Conservation (phyloP, 2,888 invertebrate species). For the Hemicrepidius hirtus region DNA sequence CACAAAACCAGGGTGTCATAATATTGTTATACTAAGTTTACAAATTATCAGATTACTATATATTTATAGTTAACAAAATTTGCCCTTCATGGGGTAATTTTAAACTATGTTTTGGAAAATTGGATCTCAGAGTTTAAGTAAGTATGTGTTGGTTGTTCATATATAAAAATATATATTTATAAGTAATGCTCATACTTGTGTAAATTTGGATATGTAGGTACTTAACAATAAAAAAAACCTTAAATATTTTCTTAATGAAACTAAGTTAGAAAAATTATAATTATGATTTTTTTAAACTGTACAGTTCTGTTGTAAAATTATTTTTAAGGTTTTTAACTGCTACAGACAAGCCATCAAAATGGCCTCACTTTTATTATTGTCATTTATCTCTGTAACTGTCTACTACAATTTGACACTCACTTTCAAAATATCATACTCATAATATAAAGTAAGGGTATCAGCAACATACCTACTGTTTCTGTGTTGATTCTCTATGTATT, state of each 20-base stretch:
- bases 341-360: slow-evolving; percentile 13
- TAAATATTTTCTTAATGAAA: slow-evolving; percentile 46
- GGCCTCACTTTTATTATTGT: slow-evolving; percentile 17
- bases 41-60: slow-evolving; percentile 34
- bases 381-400: slow-evolving; percentile 7
- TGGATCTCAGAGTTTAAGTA: slow-evolving; percentile 50
- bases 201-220: slow-evolving; percentile 38
- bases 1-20: slow-evolving; percentile 46
- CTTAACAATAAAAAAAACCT: slow-evolving; percentile 35
- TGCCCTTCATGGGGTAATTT: slow-evolving; percentile 33
- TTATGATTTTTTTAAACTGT: slow-evolving; percentile 11
- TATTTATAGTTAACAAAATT: slow-evolving; percentile 42
- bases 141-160: slow-evolving; percentile 42
- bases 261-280: slow-evolving; percentile 31
- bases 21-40: slow-evolving; percentile 40
- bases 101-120: slow-evolving; percentile 47
- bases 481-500: slow-evolving; percentile 39
- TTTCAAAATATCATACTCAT: slow-evolving; percentile 18
- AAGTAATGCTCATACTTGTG: slow-evolving; percentile 44
- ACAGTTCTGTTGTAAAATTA: slow-evolving; percentile 21
- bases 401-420: slow-evolving; percentile 20
- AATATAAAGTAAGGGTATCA: slow-evolving; percentile 18
- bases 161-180: slow-evolving; percentile 44
- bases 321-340: slow-evolving; percentile 32
- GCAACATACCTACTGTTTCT: slow-evolving; percentile 30